A percentile compares a stretch with the other conserved stretches of the same genome.
phyloP scores from a whole-genome alignment of 2,888 invertebrate genomes.

The Sceliomorpha sp. region DNA sequence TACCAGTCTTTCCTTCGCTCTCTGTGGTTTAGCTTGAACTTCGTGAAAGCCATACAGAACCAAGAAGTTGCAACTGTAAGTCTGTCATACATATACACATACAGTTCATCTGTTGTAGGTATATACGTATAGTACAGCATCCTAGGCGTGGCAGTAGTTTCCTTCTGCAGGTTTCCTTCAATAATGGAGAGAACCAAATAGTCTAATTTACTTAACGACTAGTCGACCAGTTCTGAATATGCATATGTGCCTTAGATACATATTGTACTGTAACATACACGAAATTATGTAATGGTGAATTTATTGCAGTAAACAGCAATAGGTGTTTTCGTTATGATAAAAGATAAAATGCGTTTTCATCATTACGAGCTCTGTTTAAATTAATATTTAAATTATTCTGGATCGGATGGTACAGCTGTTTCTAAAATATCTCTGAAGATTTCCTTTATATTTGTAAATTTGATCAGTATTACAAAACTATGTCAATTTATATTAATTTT shows the following conservation, averaged over 20 bases:
- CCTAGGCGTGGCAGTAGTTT: conserved; percentile 59
- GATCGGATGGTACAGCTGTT: too few relatives aligned
- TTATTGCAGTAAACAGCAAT: too few relatives aligned
- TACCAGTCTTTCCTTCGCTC: conserved; percentile 28
- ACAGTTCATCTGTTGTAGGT: too few relatives aligned
- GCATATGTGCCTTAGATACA: conserved; percentile 55
- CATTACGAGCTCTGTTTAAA: too few relatives aligned
- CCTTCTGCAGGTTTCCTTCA: conserved; percentile 63
- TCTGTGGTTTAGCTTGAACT: conserved; percentile 52
- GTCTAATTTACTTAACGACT: conserved; percentile 68
- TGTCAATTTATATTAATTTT: too few relatives aligned
- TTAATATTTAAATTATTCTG: too few relatives aligned
- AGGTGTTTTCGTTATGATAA: too few relatives aligned
- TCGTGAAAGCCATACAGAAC: conserved; percentile 57
- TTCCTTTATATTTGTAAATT: too few relatives aligned
- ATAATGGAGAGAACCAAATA: conserved; percentile 69
- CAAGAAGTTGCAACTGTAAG: conserved; percentile 61
- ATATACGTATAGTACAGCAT: conserved; percentile 14
- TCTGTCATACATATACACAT: conserved; percentile 45
- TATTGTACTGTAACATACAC: conserved; percentile 27
- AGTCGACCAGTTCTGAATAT: conserved; percentile 63
- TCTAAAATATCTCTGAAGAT: too few relatives aligned
- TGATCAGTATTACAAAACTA: too few relatives aligned
- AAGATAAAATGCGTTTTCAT: too few relatives aligned
- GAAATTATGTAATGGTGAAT: too few relatives aligned